Evolutionary conservation across 1,140 invertebrate species (phyloP), one percentile per base, ranked within the genome.

Genomic region (Aphaenogaster floridana): DNA sequence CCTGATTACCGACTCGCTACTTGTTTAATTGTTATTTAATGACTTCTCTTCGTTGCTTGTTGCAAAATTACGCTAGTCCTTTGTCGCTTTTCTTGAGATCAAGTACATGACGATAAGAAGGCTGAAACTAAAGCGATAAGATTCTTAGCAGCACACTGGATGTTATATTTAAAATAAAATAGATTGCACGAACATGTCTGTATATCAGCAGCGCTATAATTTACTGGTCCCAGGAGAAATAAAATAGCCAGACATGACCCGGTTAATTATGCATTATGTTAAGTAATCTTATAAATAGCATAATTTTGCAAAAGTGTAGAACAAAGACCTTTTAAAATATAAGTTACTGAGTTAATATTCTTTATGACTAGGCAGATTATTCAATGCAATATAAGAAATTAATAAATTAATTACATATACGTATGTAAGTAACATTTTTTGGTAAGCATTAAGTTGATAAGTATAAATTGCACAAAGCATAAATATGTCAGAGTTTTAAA

Each of bases 11-110:
- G 15, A 63, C 36, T 71, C 9, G 15, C 74, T 72, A 72, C 54
- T 72, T 57, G 48, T 54, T 80, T 83, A 83, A 83, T 72, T 83
- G 21, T 83, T 74, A 83, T 59, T 83, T 83, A 59, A 83, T 48
- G 17, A 74, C 42, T 83, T 72, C 11, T 48, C 28, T 78, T 50
- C 6, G 8, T n/a, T 17, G 8, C 8, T n/a, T 74, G 15, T 42
- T 59, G 11, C 11, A 59, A 48, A 83, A 34, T 83, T 81, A 52
- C 11, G 11, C 1, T 34, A 34, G 36, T 57, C 13, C 21, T n/a
- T 52, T 28, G 17, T 13, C 1, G 6, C 28, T 72, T 83, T 72
- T 72, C 39, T 48, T 72, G 3, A 45, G 6, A 71, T 54, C 6
- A 80, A 59, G 4, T 13, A 48, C 21, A 21, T 17, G 15, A 15